These are phyloP conservation scores for Syrista parreyssii DNA, from an alignment of 2,888 invertebrate species.

Conservation along the genomic window DNA sequence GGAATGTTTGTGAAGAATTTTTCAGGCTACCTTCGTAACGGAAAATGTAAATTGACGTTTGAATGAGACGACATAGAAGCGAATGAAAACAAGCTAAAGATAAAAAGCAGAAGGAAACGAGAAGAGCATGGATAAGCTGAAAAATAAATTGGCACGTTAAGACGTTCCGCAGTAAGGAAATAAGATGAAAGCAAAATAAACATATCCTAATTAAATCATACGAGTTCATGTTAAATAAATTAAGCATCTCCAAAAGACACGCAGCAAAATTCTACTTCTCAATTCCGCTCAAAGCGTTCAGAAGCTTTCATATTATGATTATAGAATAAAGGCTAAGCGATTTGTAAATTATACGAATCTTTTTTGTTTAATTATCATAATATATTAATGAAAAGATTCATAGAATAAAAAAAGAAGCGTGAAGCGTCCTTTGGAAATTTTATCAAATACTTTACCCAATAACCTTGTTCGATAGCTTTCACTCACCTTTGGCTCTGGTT, in stretches of 20 bases:
- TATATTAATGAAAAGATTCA: neutral
- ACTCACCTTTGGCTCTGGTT: conserved; percentile 1
- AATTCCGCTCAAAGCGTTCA: neutral
- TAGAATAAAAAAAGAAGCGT: neutral
- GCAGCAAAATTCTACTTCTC: neutral
- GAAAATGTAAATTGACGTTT: neutral
- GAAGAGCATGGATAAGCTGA: too few species aligned
- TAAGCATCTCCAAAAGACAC: neutral
- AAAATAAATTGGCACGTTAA: too few species aligned
- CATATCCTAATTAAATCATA: neutral
- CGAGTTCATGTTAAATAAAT: neutral
- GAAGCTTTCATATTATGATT: neutral
- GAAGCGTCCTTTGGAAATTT: neutral
- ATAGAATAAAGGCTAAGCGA: neutral
- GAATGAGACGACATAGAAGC: neutral
- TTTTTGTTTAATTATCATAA: neutral
- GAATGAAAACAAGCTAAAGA: neutral
- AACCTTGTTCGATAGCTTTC: neutral
- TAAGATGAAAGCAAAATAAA: neutral
- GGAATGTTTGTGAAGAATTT: conserved; percentile 9
- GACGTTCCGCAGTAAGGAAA: neutral
- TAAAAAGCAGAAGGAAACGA: too few species aligned
- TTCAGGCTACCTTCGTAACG: neutral
- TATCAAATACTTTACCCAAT: neutral
- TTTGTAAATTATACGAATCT: neutral